Base-by-base conservation (phyloP, 2,888 invertebrate species). In the Pyrgus malvae region DNA sequence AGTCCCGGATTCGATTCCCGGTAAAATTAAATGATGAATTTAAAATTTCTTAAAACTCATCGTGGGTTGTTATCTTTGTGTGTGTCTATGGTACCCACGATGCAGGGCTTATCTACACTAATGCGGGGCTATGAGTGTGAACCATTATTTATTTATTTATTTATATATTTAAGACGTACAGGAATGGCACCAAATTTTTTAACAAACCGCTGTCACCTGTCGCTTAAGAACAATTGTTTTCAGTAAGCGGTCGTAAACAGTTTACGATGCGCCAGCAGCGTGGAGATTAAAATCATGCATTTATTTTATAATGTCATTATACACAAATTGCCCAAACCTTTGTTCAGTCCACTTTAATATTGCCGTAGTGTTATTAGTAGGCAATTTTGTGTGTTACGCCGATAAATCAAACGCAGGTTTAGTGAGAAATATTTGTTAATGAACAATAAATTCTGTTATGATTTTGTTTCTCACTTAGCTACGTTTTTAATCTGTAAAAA, bases 271-370 rank as follows among this genome's bases (percentile, higher is more conserved):
- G 71, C 78, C 70, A 71, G 75, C 70, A 72, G 82, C 72, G 78
- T 69, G 73, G 67, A 86, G 84, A 88, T 88, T 84, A 88, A 85
- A 85, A 86, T 87, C 83, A 82, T 81, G 82, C 87, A 86, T 89
- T 86, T 86, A 84, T 85, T 86, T 87, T 83, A 86, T 83, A 80
- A 61, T 71, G 77, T 82, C 84, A 86, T 85, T 84, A 85, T 80
- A 76, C 74, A 70, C 69, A 70, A 78, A 78, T 73, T 72, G 76
- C 73, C 65, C 60, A 59, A 61, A 66, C 67, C 68, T 66, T 59
- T 60, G 61, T 51, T 42, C 42, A 29, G 38, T 11, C 29, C 29
- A 19, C 31, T 23, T 14, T 23, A 14, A 25, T 49, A 49, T 40
- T 31, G 49, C 40, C 29, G 2, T 41, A 23, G 49, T 12, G 38